Evolutionary conservation across 2,797 vertebrate genomes (phyloP), one percentile per base, ranked within the genome.

Genomic region (Hydrophis major): DNA sequence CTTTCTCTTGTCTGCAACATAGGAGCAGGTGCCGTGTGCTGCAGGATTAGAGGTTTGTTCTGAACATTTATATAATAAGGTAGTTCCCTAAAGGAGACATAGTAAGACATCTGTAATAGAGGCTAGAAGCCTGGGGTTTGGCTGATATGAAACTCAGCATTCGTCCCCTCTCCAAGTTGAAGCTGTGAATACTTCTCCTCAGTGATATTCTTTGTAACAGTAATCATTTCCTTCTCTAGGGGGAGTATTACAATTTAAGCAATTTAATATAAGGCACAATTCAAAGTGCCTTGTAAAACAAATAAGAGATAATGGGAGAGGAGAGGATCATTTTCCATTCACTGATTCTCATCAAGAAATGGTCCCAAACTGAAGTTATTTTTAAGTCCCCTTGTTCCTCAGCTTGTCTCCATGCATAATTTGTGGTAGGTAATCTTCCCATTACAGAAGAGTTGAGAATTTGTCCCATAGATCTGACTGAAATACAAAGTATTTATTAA

Each of bases 1-100:
- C 74, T 16, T 94, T 37, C 89, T 28, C n/a, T 93, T 92, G 91
- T 69, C 56, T 91, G 90, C 90, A 59, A 42, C 86, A 59, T 55
- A 87, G 91, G 93, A 89, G 22, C 37, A 92, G 69, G 0, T 0
- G 18, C 89, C 61, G 7, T 56, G 78, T 93, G 93, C 90, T 94
- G n/a, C 50, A 53, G 50, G 87, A 89, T 42, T 12, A 90, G 69
- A 93, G 28, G n/a, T 53, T 25, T 59, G 42, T 3, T 53, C 3
- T n/a, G 69, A 78, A n/a, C 6, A 20, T 37, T 28, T 16, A 59
- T n/a, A 91, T 57, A 91, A 69, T 90, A 91, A 87, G 87, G 57
- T 28, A 74, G 60, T 90, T 94, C 63, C 61, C 61, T 42, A 27
- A 92, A 93, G 91, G 56, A 37, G 60, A 89, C 66, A 50, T 22